These are phyloP conservation scores for Catocala sponsa DNA, from an alignment of 2,888 invertebrate genomes.

Conservation along the genomic window DNA sequence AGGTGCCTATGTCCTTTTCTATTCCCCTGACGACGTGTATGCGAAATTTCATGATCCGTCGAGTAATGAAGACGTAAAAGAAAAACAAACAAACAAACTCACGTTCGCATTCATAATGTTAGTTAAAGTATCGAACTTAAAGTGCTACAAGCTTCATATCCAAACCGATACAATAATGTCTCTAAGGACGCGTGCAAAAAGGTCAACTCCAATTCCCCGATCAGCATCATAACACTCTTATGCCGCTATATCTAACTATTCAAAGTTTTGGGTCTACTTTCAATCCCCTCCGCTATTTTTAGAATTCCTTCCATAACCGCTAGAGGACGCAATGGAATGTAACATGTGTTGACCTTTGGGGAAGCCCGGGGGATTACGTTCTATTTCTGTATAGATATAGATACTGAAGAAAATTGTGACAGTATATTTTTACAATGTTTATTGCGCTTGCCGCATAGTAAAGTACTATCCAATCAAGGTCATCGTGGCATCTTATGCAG, in stretches of 20 bases:
- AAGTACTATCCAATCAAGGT: too few species aligned
- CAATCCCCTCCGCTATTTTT: constrained; percentile 40
- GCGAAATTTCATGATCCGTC: too few species aligned
- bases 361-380: constrained; percentile 30
- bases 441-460: too few species aligned
- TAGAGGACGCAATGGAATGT: constrained; percentile 26
- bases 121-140: neutral
- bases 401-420: constrained; percentile 17
- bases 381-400: constrained; percentile 19
- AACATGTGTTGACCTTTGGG: constrained; percentile 28
- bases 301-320: constrained; percentile 24
- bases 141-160: neutral
- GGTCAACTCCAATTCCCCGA: constrained; percentile 24
- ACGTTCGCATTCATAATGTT: neutral
- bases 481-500: too few species aligned
- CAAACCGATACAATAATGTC: constrained; percentile 3
- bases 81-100: neutral
- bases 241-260: constrained; percentile 13
- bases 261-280: constrained; percentile 31
- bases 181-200: constrained; percentile 19
- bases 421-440: too few species aligned
- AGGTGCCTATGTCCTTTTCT: too few species aligned
- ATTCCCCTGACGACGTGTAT: too few species aligned
- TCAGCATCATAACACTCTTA: constrained; percentile 8
- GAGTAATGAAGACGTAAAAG: too few species aligned